Evolutionary conservation across 2,113 vertebrate genomes (phyloP).

Genomic region (Indicator maculatus): DNA sequence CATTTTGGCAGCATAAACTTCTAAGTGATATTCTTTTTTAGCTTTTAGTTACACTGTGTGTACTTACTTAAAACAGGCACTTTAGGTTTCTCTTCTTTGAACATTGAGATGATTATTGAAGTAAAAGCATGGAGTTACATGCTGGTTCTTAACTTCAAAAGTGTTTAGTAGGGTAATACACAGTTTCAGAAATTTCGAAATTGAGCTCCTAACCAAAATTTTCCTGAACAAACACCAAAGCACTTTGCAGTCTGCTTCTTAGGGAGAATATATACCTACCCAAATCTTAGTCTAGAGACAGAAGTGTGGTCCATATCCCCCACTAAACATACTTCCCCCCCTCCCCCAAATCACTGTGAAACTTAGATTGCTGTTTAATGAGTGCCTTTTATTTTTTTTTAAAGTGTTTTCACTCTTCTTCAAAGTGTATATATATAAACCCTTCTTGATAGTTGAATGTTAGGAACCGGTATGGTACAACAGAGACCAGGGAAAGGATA

Average conservation of each 20-base stretch:
- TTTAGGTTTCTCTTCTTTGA: not conserved
- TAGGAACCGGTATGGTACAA: not conserved
- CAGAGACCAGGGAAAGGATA: not conserved
- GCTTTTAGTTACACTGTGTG: not conserved
- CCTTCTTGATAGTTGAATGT: not conserved
- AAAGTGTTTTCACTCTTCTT: not conserved
- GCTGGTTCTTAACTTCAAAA: not conserved
- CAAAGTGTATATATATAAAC: not conserved
- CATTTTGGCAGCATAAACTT: not conserved
- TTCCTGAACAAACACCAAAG: not conserved
- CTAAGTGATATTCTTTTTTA: not conserved
- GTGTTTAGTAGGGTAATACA: not conserved
- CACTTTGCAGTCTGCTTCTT: not conserved
- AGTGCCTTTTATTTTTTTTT: not conserved
- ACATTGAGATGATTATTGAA: not conserved
- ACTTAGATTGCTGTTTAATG: not conserved
- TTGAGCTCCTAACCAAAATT: not conserved
- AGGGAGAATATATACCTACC: not conserved
- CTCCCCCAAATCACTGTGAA: not conserved
- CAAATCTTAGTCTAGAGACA: not conserved
- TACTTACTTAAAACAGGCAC: not conserved
- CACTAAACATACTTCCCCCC: not conserved
- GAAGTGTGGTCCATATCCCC: not conserved
- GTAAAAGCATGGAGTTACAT: not conserved
- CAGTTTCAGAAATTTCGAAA: not conserved